Evolutionary conservation across 2,888 invertebrate genomes (phyloP), one percentile per base, ranked within the genome.

Genomic region (Pandemis corylana): DNA sequence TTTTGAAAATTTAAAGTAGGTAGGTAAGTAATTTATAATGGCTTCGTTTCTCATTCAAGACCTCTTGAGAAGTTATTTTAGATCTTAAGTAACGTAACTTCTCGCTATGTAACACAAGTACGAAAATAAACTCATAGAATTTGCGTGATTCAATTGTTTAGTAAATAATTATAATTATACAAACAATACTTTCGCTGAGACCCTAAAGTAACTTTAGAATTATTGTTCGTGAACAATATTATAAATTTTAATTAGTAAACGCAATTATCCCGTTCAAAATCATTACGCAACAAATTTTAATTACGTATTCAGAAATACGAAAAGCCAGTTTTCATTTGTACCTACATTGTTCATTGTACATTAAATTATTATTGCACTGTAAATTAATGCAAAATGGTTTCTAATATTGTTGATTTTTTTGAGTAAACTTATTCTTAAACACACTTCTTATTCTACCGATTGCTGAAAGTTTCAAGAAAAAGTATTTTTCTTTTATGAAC

Each of bases 201-300:
- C 59, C 59, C 59, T n/a, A 7, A 5, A 12, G 59, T 28, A 59
- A 59, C 59, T 28, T 59, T 59, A 59, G 28, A 28, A 12, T 59
- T 10, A 59, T 59, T 59, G 59, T 59, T 59, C 59, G 28, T 59
- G 12, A 28, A 28, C 4, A 59, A 28, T 59, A 28, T 7, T 28
- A 28, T 59, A 36, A 28, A 28, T 59, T 59, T 59, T 59, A 59
- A 59, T 59, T 59, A 59, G 28, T 59, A 28, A 3, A 28, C 59
- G 59, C 59, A 59, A 28, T 59, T 59, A 59, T 59, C 59, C 59
- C 59, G 7, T 59, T 59, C 12, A 59, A 28, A 59, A 59, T 59
- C 9, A 28, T 59, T 28, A 28, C 28, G 3, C 59, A 28, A 9
- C 10, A 28, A 28, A 56, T 20, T 28, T 59, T 10, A 59, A 59